Conservation (phyloP, 2,888 invertebrate genomes). For the Plebejus anna region DNA sequence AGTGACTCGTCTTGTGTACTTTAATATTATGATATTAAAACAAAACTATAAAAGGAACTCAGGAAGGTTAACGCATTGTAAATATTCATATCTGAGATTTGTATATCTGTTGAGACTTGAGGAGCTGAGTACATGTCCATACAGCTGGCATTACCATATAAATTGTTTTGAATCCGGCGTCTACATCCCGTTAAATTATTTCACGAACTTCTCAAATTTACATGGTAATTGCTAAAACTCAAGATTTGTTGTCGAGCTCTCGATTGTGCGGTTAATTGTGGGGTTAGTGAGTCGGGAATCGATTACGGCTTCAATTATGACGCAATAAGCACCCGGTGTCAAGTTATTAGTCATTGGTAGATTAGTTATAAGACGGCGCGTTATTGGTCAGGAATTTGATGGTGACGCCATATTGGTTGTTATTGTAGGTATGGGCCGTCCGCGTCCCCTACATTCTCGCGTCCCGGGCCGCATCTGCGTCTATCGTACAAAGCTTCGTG, state of each 20-base stretch:
- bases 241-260: conserved; percentile 75
- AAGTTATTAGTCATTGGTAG: background rate
- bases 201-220: conserved; percentile 77
- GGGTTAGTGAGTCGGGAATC: conserved; percentile 59
- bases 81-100: conserved; percentile 37
- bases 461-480: too few relatives aligned
- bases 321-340: conserved; percentile 15
- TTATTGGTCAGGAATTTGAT: too few relatives aligned
- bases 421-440: too few relatives aligned
- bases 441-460: too few relatives aligned
- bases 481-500: too few relatives aligned
- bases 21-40: too few relatives aligned
- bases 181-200: conserved; percentile 76
- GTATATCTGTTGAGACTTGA: conserved; percentile 36
- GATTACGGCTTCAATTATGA: conserved; percentile 47
- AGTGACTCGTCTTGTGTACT: too few relatives aligned
- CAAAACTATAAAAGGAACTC: too few relatives aligned
- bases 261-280: conserved; percentile 69
- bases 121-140: conserved; percentile 52
- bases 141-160: conserved; percentile 74
- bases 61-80: conserved; percentile 9
- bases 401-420: too few relatives aligned
- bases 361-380: too few relatives aligned
- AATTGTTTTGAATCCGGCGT: conserved; percentile 77
- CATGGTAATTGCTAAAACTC: conserved; percentile 79